Base-by-base conservation (phyloP, 2,888 invertebrate species). In the Anthrax anthrax region DNA sequence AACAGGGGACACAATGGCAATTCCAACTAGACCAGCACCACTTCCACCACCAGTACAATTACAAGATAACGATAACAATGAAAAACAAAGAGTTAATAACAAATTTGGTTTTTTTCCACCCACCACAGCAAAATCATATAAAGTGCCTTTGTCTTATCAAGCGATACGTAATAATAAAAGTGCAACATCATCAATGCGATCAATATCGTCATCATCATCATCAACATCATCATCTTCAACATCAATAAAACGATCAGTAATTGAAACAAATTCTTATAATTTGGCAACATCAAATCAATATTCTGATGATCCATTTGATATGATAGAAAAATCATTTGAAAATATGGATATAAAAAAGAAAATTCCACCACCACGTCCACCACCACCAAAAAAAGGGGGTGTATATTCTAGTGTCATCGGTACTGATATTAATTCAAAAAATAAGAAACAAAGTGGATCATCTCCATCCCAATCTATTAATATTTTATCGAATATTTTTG, bases 21-120 rank as follows among this genome's bases (percentile, higher is more conserved):
- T 67, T 54, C 67, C 67, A 50, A 61, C 68, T 40, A 57, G 67
- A 47, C 67, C 67, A 50, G 67, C 67, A 37, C 67, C 67, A 18
- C 64, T 67, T 19, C 68, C 67, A 47, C 67, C 67, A 34, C 57
- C 56, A 36, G 61, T 61, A 48, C 51, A 62, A 47, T 8, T 6
- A 23, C 23, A 23, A 47, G 61, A 60, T 4, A 23, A n/a, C n/a
- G 32, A 47, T 18, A 39, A 42, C 37, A 23, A 27, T 12, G 16
- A 37, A 18, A 8, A 5, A 32, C 29, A 32, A 12, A 19, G 4
- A 53, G 34, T 64, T 48, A 61, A 56, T 43, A 63, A 65, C n/a
- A 65, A 60, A 54, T n/a, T n/a, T n/a, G n/a, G n/a, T n/a, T 53
- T 67, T 46, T 66, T 66, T 45, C 67, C 67, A 9, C 66, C 67